phyloP scores from a whole-genome alignment of 2,888 invertebrate genomes.

The Patella ulyssiponensis region DNA sequence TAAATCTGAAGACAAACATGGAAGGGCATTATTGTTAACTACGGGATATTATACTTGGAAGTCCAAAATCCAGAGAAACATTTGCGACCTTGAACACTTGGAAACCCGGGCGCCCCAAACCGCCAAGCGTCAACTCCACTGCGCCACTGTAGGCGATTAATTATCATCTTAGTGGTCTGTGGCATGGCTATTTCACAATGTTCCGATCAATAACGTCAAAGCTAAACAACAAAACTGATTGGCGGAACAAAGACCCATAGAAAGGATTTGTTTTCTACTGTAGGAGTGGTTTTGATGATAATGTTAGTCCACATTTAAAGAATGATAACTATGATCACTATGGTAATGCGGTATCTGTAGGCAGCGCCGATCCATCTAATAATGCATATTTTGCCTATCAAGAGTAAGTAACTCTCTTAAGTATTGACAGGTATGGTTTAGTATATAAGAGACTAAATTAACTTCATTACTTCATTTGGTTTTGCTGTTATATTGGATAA shows the following conservation, averaged over 20 bases:
- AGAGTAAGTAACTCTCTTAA: constrained; percentile 33
- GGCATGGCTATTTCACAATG: no score
- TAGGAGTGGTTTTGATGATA: background rate
- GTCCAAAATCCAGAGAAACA: no score
- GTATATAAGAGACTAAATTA: no score
- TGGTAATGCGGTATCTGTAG: constrained; percentile 17
- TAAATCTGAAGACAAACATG: no score
- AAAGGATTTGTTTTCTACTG: background rate
- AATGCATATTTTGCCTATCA: constrained; percentile 41
- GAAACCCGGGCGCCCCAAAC: background rate
- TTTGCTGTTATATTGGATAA: no score
- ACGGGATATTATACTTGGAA: no score
- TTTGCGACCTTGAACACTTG: no score
- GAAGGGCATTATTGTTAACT: no score
- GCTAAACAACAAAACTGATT: background rate
- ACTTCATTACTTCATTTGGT: no score
- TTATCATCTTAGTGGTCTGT: background rate
- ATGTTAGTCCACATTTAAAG: background rate
- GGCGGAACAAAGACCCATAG: constrained; percentile 20
- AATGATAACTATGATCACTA: constrained; percentile 19
- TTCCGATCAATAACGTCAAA: no score
- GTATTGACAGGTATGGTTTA: no score
- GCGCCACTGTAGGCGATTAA: background rate
- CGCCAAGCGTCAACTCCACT: background rate
- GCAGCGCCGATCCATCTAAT: background rate